A percentile compares a stretch with the other conserved stretches of the same genome.
Conservation (phyloP, 2,888 invertebrate genomes). For the Pollenia amentaria region DNA sequence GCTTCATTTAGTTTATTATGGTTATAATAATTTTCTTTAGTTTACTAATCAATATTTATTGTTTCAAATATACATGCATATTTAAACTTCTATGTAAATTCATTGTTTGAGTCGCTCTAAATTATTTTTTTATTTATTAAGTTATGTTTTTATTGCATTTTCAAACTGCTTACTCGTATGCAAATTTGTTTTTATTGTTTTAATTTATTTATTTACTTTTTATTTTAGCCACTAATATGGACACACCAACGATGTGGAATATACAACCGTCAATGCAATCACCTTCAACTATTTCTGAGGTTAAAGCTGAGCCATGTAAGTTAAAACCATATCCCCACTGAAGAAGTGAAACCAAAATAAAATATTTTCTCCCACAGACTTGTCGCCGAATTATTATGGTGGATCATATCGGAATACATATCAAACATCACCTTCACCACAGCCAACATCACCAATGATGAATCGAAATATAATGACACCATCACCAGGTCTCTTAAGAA, state of each 20-base stretch:
- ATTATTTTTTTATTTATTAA: background rate
- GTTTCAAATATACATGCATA: too few species aligned
- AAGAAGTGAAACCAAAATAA: background rate
- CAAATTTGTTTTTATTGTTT: background rate
- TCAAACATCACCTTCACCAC: conserved; percentile 79
- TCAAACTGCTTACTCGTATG: too few species aligned
- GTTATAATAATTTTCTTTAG: background rate
- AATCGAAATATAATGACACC: conserved; percentile 75
- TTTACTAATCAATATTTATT: background rate
- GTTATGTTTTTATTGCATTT: background rate
- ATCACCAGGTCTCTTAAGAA: conserved; percentile 73
- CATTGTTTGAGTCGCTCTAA: too few species aligned
- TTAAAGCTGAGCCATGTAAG: conserved; percentile 80
- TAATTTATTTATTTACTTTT: background rate
- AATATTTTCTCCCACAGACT: conserved; percentile 70
- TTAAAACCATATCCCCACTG: conserved; percentile 15
- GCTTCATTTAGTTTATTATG: background rate
- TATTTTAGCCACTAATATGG: conserved; percentile 47
- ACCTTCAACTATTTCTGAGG: conserved; percentile 68
- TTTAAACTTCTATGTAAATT: too few species aligned
- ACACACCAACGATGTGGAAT: conserved; percentile 53
- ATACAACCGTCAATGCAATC: conserved; percentile 64
- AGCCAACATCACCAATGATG: conserved; percentile 78
- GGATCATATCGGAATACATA: conserved; percentile 76
- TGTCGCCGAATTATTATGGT: conserved; percentile 77